Evolutionary conservation across 2,797 vertebrate species (phyloP).

Genomic region (Lindbergichthys nudifrons): DNA sequence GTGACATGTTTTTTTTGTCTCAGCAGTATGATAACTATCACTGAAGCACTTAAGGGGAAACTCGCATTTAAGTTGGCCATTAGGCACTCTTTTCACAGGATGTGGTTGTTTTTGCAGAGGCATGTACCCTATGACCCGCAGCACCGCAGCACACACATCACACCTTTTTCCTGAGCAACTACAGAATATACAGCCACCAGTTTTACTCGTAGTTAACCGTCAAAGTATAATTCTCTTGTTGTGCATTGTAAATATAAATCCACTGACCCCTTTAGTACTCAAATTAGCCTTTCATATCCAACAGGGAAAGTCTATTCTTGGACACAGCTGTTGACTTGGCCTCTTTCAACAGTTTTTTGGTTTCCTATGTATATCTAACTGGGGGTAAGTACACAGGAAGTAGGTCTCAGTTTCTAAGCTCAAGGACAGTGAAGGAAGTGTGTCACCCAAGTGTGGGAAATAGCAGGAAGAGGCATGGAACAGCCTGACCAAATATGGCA

Average conservation of each 20-base stretch:
- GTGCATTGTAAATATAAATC: background rate
- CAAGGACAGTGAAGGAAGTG: slow-evolving; percentile 40
- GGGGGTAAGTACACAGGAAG: background rate
- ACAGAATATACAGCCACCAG: too few species aligned
- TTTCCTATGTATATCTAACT: slow-evolving; percentile 28
- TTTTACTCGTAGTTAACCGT: background rate
- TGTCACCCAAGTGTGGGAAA: slow-evolving; percentile 46
- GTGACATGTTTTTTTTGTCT: background rate
- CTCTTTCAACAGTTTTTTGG: background rate
- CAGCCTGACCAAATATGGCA: slow-evolving; percentile 76
- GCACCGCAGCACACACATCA: background rate
- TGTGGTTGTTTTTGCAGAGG: slow-evolving; percentile 38
- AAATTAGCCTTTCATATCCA: background rate
- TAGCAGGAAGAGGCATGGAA: slow-evolving; percentile 25
- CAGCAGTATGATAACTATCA: background rate
- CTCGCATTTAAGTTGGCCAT: background rate
- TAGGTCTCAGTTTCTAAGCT: slow-evolving; percentile 4
- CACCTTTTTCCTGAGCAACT: background rate
- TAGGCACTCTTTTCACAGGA: slow-evolving; percentile 43
- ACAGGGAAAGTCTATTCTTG: background rate
- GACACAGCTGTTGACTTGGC: slow-evolving; percentile 34
- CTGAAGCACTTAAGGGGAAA: background rate
- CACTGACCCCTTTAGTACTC: background rate
- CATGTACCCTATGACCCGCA: slow-evolving; percentile 3
- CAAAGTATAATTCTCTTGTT: background rate